Evolutionary conservation across 1,140 invertebrate species (phyloP), one percentile per base, ranked within the genome.

Genomic region (Cryptotermes secundus): DNA sequence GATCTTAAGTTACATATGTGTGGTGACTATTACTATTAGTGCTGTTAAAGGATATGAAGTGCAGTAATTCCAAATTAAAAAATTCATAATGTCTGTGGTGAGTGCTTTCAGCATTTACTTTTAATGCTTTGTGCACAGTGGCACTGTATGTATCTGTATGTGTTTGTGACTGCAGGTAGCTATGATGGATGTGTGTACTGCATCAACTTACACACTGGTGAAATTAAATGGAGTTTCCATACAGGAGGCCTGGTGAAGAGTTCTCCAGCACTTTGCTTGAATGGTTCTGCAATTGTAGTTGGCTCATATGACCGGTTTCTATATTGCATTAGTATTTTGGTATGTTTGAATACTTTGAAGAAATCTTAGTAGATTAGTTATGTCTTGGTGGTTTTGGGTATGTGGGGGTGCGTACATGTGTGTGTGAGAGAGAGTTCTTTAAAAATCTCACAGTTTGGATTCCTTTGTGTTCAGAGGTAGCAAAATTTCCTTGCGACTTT

Each of bases 281-380:
- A 86, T n/a, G 88, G 89, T 31, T 88, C 87, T 83, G 86, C 86
- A 12, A 87, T 95, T 59, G 92, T 93, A 87, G 89, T 95, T 86
- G 95, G 94, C 31, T 93, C 94, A 53, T 95, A 96, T 88, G 94
- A 95, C 88, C 91, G 92, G 79, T 88, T 90, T 87, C 86, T 95
- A 31, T 93, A 94, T 86, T 93, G 92, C 86, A 87, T 95, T 85
- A 89, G 91, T 88, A 86, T 90, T 34, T 81, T 90, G 88, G 94
- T 94, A 92, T 42, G 81, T 80, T n/a, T 72, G 86, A 85, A 34
- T 82, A 10, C 45, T 49, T 49, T 49, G 9, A 49, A 14, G 45
- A 42, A 4, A 12, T 49, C 16, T 49, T 49, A n/a, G 9, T 14
- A 19, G 9, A 49, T 10, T 49, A 14, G 16, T 49, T 35, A 79